Evolutionary conservation across 2,888 invertebrate genomes (phyloP).

Genomic region (Gymnosoma rotundatum): DNA sequence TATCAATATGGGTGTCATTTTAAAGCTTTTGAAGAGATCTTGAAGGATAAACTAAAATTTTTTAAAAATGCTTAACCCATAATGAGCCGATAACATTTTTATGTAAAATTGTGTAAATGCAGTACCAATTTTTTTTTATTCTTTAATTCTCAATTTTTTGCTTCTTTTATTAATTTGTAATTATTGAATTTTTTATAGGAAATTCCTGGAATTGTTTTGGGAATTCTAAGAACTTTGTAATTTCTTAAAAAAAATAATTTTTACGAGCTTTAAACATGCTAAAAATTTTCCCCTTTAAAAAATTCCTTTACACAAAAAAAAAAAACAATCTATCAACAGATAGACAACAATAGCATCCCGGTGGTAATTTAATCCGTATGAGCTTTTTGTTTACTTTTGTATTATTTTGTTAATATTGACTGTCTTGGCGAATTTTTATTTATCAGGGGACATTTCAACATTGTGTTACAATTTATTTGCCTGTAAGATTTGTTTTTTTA

Average conservation of each 20-base stretch:
- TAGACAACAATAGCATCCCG: conserved; percentile 44
- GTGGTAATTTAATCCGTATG: conserved; percentile 35
- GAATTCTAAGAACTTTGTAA: too few relatives aligned
- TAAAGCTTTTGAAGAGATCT: too few relatives aligned
- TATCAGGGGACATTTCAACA: conserved; percentile 19
- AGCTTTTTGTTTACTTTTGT: background rate
- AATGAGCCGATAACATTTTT: too few relatives aligned
- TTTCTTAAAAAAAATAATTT: background rate
- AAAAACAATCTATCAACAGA: conserved; percentile 4
- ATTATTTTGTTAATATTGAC: conserved; percentile 8
- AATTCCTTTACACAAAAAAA: conserved; percentile 15
- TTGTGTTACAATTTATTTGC: conserved; percentile 51
- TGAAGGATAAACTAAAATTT: too few relatives aligned
- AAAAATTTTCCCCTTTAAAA: background rate
- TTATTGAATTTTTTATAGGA: too few relatives aligned
- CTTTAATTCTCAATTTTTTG: too few relatives aligned
- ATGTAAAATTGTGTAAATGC: too few relatives aligned
- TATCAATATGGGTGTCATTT: too few relatives aligned
- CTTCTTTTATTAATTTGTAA: too few relatives aligned
- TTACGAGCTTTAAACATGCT: background rate
- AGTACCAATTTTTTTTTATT: too few relatives aligned
- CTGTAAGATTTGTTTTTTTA: conserved; percentile 4
- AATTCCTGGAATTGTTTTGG: too few relatives aligned
- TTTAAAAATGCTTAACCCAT: too few relatives aligned
- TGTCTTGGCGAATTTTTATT: conserved; percentile 18